These are phyloP conservation scores for Perizoma affinitatum DNA, from an alignment of 2,888 invertebrate genomes.

Conservation along the genomic window DNA sequence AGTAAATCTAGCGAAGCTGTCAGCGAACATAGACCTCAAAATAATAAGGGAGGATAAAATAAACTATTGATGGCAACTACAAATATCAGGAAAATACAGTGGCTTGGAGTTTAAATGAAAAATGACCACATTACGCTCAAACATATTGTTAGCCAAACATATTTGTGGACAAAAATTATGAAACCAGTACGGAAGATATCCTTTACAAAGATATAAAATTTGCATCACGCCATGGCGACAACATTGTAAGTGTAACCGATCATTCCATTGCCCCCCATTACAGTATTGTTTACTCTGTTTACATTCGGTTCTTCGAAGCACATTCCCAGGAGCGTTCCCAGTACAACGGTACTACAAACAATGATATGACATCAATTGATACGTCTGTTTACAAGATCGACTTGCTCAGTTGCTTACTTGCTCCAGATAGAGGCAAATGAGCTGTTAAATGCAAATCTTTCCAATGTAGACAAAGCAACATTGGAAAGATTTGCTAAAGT, in stretches of 20 bases:
- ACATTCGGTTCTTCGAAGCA: constrained; percentile 49
- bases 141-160: too few species aligned
- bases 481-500: constrained; percentile 26
- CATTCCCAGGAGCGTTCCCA: constrained; percentile 53
- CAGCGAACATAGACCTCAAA: too few species aligned
- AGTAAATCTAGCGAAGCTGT: background rate
- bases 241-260: constrained; percentile 50
- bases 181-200: too few species aligned
- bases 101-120: too few species aligned
- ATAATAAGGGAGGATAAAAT: background rate
- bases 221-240: background rate
- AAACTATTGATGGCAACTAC: background rate
- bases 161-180: too few species aligned
- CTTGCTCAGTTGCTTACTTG: constrained; percentile 22
- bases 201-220: background rate
- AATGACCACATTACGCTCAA: background rate
- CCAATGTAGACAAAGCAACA: constrained; percentile 6
- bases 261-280: constrained; percentile 56
- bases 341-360: constrained; percentile 57
- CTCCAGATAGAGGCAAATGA: constrained; percentile 39
- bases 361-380: constrained; percentile 51
- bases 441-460: constrained; percentile 29
- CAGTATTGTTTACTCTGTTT: constrained; percentile 54
- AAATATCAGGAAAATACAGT: background rate
- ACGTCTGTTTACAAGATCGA: constrained; percentile 40